A percentile compares a stretch with the other conserved stretches of the same genome.
Evolutionary conservation across 1,140 invertebrate species (phyloP).

Genomic region (Paraescarpia echinospica): DNA sequence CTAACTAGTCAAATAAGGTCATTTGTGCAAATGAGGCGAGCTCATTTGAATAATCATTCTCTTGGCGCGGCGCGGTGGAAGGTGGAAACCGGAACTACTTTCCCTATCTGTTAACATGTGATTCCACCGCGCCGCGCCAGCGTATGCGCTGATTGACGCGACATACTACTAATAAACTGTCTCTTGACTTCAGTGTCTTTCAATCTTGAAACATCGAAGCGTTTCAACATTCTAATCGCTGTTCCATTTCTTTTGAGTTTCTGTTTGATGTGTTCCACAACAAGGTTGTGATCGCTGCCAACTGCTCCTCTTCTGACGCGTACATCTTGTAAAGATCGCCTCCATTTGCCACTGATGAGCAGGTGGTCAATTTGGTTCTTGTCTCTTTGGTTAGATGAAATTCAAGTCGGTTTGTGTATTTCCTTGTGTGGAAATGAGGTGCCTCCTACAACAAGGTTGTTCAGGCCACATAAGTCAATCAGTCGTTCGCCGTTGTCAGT

Average conservation of each 20-base stretch:
- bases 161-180: no score
- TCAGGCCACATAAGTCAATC: conserved; percentile 7
- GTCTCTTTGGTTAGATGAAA: conserved; percentile 32
- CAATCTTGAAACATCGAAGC: background rate
- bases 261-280: conserved; percentile 6
- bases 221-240: conserved; percentile 6
- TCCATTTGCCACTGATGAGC: conserved; percentile 32
- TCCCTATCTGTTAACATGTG: no score
- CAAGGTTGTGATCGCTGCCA: conserved; percentile 14
- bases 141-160: no score
- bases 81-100: no score
- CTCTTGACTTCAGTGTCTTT: background rate
- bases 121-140: no score
- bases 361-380: conserved; percentile 37
- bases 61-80: no score
- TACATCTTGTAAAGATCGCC: conserved; percentile 29
- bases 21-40: no score
- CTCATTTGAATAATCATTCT: no score
- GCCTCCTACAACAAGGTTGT: conserved; percentile 20
- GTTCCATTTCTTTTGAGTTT: background rate
- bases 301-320: conserved; percentile 2
- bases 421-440: conserved; percentile 31
- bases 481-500: no score
- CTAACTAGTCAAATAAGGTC: no score
- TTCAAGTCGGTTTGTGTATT: conserved; percentile 36